Evolutionary conservation across 2,888 invertebrate genomes (phyloP), one percentile per base, ranked within the genome.

Genomic region (Nephrocerus scutellatus): DNA sequence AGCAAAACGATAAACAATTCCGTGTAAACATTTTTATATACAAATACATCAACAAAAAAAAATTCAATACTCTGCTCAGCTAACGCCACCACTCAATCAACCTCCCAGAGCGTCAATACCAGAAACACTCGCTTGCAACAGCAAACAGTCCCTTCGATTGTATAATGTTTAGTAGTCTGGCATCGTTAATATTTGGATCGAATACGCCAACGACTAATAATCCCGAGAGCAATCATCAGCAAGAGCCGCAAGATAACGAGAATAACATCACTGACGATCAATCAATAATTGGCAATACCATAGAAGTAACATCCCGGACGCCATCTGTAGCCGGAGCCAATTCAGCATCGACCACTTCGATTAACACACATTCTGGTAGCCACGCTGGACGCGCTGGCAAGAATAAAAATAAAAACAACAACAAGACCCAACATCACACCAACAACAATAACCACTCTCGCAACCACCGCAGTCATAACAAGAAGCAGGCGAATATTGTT

Each of bases 101-200:
- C 35, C 43, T 39, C 36, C 12, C 12, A 10, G 14, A 40, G 30
- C 39, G 37, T n/a, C n/a, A n/a, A n/a, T n/a, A n/a, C n/a, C n/a
- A n/a, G n/a, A n/a, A n/a, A n/a, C n/a, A n/a, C n/a, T n/a, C n/a
- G n/a, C n/a, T n/a, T n/a, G n/a, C n/a, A n/a, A n/a, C 38, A 38
- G 41, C 28, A 18, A 24, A 15, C 30, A 23, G 21, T 29, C 29
- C 20, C n/a, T 5, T 26, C 30, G 36, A 36, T 44, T 39, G 46
- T 68, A 69, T 66, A 68, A 77, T 77, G 77, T 73, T 77, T 66
- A 76, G 72, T 67, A 73, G 72, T 62, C 70, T 77, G 63, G 74
- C 75, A 59, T 73, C 72, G 60, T 76, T 74, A 66, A 58, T 72
- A 53, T 66, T 71, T 62, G 71, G 71, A 59, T 64, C 64, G 56